Evolutionary conservation across 2,113 vertebrate genomes (phyloP), one percentile per base, ranked within the genome.

Genomic region (Esox niger): DNA sequence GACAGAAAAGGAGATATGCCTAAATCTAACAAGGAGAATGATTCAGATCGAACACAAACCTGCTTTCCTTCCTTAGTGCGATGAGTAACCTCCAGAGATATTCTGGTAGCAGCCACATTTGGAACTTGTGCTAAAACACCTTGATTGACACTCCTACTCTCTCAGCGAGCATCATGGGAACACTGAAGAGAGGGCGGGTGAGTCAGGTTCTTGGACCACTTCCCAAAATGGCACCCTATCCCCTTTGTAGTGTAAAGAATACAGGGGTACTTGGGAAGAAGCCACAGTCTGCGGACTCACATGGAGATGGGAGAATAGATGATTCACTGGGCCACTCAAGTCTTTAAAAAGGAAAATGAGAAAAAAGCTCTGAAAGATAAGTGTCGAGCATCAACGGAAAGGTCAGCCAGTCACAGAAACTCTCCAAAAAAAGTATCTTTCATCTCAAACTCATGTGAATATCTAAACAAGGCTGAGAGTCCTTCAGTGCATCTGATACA

Each of bases 321-420:
- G 55, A 65, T 60, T 78, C 29, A 69, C 23, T 23, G 35, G 2
- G 43, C 13, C 64, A 74, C 21, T 70, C 29, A 47, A 67, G 47
- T 15, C 70, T 55, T 59, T 43, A 6, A 63, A 23, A 35, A 26
- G 10, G 47, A 63, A 23, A 35, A 26, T 7, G 47, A 69, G 31
- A 26, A 33, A 38, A 38, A 38, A 38, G 11, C 11, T 38, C 35
- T 38, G 35, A 38, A 38, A 15, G 10, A 38, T 38, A 13, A 38
- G 15, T 13, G 1, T 38, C 0, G 25, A 20, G 35, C 47, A 43
- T 62, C 61, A 64, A 54, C 27, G 8, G 27, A 54, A 66, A 70
- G 13, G 46, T 69, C 35, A 62, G n/a, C 46, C 15, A 31, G 54
- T 27, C 11, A 32, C n/a, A 60, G 2, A 65, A 13, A 25, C 17